A percentile compares a stretch with the other conserved stretches of the same genome.
Conservation (phyloP, 2,888 invertebrate species). For the Strigamia transsilvanica region DNA sequence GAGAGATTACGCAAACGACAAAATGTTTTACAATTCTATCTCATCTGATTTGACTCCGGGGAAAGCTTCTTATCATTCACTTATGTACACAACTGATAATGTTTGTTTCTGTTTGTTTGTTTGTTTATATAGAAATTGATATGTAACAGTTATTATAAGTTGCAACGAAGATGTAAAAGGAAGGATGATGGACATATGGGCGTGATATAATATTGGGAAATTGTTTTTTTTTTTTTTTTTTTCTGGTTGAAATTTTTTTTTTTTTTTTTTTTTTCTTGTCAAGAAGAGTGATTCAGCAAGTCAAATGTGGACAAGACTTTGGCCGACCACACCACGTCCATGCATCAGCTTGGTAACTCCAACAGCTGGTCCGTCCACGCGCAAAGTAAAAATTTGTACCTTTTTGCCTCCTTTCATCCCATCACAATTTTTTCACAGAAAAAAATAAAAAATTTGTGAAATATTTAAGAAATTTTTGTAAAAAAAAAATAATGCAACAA, state of each 20-base stretch:
- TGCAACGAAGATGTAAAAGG: neutral
- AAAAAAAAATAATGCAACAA: neutral
- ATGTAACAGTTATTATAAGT: neutral
- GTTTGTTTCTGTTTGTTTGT: neutral
- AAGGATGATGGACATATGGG: neutral
- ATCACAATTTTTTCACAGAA: neutral
- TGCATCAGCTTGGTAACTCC: slow-evolving; percentile 7
- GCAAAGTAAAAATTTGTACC: neutral
- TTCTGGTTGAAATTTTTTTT: neutral
- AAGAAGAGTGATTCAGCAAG: slow-evolving; percentile 16
- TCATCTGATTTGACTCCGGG: slow-evolving; percentile 16
- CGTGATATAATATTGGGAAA: slow-evolving; percentile 6
- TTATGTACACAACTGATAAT: slow-evolving; percentile 1
- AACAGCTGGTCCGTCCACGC: slow-evolving; percentile 16
- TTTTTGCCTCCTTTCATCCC: neutral
- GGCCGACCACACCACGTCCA: slow-evolving; percentile 7
- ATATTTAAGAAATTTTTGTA: neutral
- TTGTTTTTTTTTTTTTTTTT: too few species aligned
- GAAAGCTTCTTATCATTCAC: slow-evolving; percentile 21
- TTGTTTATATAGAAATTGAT: neutral
- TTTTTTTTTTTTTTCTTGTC: neutral
- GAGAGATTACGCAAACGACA: slow-evolving; percentile 15
- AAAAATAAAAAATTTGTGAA: neutral
- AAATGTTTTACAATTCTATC: slow-evolving; percentile 29
- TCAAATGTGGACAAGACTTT: slow-evolving; percentile 38